Evolutionary conservation across 2,113 vertebrate species (phyloP), one percentile per base, ranked within the genome.

Genomic region (Rhea pennata): DNA sequence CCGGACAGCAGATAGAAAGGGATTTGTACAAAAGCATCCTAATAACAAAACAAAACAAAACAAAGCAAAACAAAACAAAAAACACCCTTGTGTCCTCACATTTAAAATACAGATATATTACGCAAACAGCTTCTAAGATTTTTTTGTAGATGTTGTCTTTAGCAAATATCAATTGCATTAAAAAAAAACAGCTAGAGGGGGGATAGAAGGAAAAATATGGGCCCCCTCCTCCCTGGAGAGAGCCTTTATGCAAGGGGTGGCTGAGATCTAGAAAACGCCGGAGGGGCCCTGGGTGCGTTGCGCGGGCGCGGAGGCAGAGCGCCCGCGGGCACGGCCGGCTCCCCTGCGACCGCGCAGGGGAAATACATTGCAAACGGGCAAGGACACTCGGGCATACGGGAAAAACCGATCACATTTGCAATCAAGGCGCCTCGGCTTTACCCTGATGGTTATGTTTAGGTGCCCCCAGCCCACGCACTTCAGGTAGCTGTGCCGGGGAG

Each of bases 391-490:
- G 14, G 24, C 9, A 56, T 22, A 81, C 1, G 12, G 40, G 46
- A 69, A 86, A 4, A 4, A 15, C 3, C 84, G 17, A 24, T 0
- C 15, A 1, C 3, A 3, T 36, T 44, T 33, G 92, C 15, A 21
- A 48, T 53, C 58, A 1, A 7, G 3, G 53, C 20, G 42, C 9
- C 31, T 39, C 16, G 14, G 16, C 36, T 7, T 2, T 1, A 0
- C 5, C 24, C 67, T 20, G 58, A 58, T 44, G 15, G 33, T 29
- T 17, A 0, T 26, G 33, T 1, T 7, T 0, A 8, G 31, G 6
- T 59, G 13, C 17, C 46, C 40, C 2, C 0, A 2, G 12, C 15
- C 23, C 0, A 64, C 12, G 42, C 33, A 5, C 0, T 23, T 19
- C 78, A 79, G 64, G 78, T 11, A 29, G 14, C 20, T 73, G 40